Evolutionary conservation across 2,113 vertebrate genomes (phyloP).

Genomic region (Proterorhinus semilunaris): DNA sequence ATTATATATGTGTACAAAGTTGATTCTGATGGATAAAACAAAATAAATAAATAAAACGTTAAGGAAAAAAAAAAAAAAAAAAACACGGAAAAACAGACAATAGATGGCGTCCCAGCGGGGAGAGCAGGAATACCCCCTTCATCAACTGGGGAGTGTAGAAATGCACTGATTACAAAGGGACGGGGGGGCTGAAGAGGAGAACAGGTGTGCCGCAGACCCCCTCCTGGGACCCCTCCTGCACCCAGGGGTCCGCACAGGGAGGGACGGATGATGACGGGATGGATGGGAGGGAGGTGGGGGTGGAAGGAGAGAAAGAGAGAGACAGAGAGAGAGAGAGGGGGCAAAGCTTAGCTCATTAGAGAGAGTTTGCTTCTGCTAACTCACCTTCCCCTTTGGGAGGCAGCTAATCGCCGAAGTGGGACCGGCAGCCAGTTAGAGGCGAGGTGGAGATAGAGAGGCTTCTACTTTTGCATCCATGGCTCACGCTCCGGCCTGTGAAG

Average conservation of each 20-base stretch:
- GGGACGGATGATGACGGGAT: slow-evolving; percentile 15
- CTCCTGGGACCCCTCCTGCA: slow-evolving; percentile 57
- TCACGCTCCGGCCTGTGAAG: slow-evolving; percentile 15
- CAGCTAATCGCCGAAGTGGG: slow-evolving; percentile 71
- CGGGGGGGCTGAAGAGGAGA: slow-evolving; percentile 41
- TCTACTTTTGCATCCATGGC: slow-evolving; percentile 39
- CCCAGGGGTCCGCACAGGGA: slow-evolving; percentile 55
- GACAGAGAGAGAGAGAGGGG: slow-evolving; percentile 36
- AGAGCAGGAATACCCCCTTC: slow-evolving; percentile 35
- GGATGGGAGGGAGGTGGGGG: slow-evolving; percentile 8
- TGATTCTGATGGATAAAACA: background rate
- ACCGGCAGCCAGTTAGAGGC: slow-evolving; percentile 62
- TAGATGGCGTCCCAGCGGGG: slow-evolving; percentile 33
- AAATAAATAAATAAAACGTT: background rate
- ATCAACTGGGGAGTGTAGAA: slow-evolving; percentile 63
- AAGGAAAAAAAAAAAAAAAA: background rate
- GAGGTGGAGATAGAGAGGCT: slow-evolving; percentile 45
- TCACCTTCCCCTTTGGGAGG: slow-evolving; percentile 61
- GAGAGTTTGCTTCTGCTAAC: slow-evolving; percentile 77
- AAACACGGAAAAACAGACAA: slow-evolving; percentile 22
- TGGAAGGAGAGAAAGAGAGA: slow-evolving; percentile 19
- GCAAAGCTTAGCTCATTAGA: slow-evolving; percentile 77
- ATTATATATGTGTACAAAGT: background rate
- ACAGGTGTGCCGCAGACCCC: slow-evolving; percentile 68
- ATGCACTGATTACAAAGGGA: slow-evolving; percentile 62